Conservation (phyloP, 2,888 invertebrate genomes). For the Sceliomorpha sp. region DNA sequence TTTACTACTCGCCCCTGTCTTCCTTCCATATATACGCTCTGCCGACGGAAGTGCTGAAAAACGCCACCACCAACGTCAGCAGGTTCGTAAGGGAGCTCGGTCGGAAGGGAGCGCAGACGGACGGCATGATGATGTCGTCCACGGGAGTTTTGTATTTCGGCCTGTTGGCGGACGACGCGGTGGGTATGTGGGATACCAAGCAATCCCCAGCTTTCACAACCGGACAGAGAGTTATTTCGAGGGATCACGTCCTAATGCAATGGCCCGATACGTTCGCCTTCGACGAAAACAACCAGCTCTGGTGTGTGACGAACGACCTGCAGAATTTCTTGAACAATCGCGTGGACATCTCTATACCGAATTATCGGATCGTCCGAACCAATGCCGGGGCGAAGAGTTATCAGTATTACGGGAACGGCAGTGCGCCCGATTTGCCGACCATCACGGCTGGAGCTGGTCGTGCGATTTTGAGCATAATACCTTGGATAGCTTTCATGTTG, state of each 20-base stretch:
- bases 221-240: conserved; percentile 85
- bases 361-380: conserved; percentile 84
- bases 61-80: conserved; percentile 76
- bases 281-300: conserved; percentile 85
- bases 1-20: conserved; percentile 87
- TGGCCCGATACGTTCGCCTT: conserved; percentile 88
- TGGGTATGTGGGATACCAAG: conserved; percentile 86
- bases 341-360: conserved; percentile 83
- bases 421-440: conserved; percentile 62
- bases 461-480: conserved; percentile 2
- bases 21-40: conserved; percentile 86
- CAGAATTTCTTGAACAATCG: conserved; percentile 85
- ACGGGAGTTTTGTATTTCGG: conserved; percentile 86
- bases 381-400: conserved; percentile 85
- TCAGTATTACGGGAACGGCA: conserved; percentile 80
- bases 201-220: conserved; percentile 81
- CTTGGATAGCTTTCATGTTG: conserved; percentile 26
- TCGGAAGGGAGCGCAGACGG: conserved; percentile 85
- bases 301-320: conserved; percentile 85
- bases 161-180: conserved; percentile 85
- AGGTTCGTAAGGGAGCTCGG: conserved; percentile 83
- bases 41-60: conserved; percentile 83
- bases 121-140: conserved; percentile 89
- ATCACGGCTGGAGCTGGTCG: conserved; percentile 34
- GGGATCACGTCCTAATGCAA: conserved; percentile 85